Conservation (phyloP, 2,888 invertebrate genomes). For the Platycheirus rosarum region DNA sequence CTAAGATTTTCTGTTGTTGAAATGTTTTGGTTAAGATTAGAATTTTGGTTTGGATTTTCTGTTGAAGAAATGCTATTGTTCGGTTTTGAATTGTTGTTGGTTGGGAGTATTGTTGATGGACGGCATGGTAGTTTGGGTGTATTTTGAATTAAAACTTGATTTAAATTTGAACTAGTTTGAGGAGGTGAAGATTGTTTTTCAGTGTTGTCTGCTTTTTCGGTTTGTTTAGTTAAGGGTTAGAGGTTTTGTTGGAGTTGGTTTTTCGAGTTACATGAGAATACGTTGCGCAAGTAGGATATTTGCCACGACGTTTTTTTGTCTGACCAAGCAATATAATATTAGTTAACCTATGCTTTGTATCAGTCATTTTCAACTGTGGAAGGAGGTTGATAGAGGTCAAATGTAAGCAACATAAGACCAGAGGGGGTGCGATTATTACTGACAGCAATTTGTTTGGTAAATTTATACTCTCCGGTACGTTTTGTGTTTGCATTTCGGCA, state of each 20-base stretch:
- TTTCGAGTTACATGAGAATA: neutral
- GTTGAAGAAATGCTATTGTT: too few species aligned
- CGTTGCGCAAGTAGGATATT: neutral
- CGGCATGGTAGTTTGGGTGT: neutral
- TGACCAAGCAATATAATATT: constrained; percentile 3
- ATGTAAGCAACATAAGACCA: too few species aligned
- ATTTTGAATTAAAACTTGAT: neutral
- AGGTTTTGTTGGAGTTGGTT: neutral
- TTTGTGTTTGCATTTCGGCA: too few species aligned
- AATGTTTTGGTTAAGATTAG: neutral
- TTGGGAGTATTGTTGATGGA: neutral
- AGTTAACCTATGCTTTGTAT: neutral
- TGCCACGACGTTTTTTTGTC: neutral
- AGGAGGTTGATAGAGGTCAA: too few species aligned
- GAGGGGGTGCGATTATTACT: too few species aligned
- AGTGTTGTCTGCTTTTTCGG: constrained; percentile 3
- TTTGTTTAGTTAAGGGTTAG: neutral
- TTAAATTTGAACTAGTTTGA: neutral
- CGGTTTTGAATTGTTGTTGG: too few species aligned
- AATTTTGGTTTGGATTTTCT: neutral
- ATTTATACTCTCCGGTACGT: too few species aligned
- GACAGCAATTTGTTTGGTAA: neutral
- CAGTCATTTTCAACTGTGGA: too few species aligned
- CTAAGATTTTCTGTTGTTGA: neutral
- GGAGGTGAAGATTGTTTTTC: too few species aligned